Percentiles rank a stretch among this genome's conserved stretches.
These are phyloP conservation scores for Chrysemys picta DNA, from an alignment of 2,113 vertebrate species.

Conservation along the genomic window DNA sequence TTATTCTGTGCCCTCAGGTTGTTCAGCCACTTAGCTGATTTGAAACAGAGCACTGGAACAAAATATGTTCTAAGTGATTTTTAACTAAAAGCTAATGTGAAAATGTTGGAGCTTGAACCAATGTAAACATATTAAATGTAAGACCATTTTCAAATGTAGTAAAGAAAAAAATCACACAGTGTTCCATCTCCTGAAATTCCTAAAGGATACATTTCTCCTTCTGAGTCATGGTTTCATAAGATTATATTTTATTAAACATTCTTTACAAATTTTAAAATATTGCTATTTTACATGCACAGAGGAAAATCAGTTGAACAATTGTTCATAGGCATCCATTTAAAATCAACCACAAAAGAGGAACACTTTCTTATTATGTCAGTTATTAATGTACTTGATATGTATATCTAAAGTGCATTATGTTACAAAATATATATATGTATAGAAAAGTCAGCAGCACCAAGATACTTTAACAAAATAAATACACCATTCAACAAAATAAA, in stretches of 20 bases:
- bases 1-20: neutral
- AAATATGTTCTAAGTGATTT: slow-evolving; percentile 51
- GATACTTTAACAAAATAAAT: slow-evolving; percentile 98
- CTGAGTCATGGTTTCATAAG: slow-evolving; percentile 73
- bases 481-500: slow-evolving; percentile 94
- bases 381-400: slow-evolving; percentile 84
- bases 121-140: slow-evolving; percentile 63
- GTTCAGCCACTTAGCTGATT: neutral
- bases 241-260: slow-evolving; percentile 86
- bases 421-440: slow-evolving; percentile 91
- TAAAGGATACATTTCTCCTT: slow-evolving; percentile 61
- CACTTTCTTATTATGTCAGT: slow-evolving; percentile 75
- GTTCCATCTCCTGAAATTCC: slow-evolving; percentile 57
- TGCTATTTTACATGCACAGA: slow-evolving; percentile 82
- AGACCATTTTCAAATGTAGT: slow-evolving; percentile 62
- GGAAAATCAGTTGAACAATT: slow-evolving; percentile 74
- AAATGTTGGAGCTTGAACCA: slow-evolving; percentile 64
- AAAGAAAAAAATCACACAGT: slow-evolving; percentile 41
- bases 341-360: slow-evolving; percentile 80
- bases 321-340: slow-evolving; percentile 74
- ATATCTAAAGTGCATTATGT: slow-evolving; percentile 98
- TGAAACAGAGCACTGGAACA: slow-evolving; percentile 35
- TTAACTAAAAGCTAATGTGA: slow-evolving; percentile 76
- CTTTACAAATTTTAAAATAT: slow-evolving; percentile 84
- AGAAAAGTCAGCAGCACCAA: slow-evolving; percentile 95